phyloP scores from a whole-genome alignment of 1,140 invertebrate genomes.

The Berghia stephanieae region DNA sequence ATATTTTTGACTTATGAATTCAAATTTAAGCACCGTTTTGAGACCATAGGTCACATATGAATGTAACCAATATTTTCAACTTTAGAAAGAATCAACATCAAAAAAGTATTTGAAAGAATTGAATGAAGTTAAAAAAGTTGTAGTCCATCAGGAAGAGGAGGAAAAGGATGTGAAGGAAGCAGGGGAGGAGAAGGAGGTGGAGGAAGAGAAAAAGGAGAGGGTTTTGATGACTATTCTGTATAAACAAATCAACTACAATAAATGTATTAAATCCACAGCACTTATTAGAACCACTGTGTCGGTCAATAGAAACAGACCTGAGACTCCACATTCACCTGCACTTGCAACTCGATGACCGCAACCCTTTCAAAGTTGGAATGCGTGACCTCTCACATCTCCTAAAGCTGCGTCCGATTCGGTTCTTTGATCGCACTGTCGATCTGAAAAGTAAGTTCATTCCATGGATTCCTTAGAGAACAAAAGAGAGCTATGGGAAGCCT shows the following conservation, averaged over 20 bases:
- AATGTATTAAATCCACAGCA: conserved; percentile 48
- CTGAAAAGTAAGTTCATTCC: conserved; percentile 62
- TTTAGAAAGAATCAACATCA: neutral
- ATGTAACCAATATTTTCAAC: too few species aligned
- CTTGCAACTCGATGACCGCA: conserved; percentile 82
- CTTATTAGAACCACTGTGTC: conserved; percentile 80
- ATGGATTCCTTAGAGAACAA: neutral
- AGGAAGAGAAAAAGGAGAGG: neutral
- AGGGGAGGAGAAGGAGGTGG: too few species aligned
- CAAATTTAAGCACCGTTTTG: too few species aligned
- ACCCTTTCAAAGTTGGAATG: conserved; percentile 76
- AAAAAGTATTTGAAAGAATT: too few species aligned
- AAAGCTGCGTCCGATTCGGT: conserved; percentile 68
- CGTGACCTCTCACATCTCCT: conserved; percentile 71
- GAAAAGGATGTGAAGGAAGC: neutral
- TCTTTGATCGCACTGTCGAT: conserved; percentile 68
- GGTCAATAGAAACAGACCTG: conserved; percentile 89
- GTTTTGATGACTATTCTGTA: too few species aligned
- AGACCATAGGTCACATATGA: neutral
- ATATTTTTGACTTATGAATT: too few species aligned
- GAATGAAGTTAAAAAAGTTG: too few species aligned
- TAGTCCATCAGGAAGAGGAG: too few species aligned
- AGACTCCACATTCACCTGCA: conserved; percentile 90
- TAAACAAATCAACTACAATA: too few species aligned
- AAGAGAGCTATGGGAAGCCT: too few species aligned